Percentiles rank a stretch among this genome's conserved stretches.
These are phyloP conservation scores for Geophilus truncorum DNA, from an alignment of 2,888 invertebrate species.

Conservation along the genomic window DNA sequence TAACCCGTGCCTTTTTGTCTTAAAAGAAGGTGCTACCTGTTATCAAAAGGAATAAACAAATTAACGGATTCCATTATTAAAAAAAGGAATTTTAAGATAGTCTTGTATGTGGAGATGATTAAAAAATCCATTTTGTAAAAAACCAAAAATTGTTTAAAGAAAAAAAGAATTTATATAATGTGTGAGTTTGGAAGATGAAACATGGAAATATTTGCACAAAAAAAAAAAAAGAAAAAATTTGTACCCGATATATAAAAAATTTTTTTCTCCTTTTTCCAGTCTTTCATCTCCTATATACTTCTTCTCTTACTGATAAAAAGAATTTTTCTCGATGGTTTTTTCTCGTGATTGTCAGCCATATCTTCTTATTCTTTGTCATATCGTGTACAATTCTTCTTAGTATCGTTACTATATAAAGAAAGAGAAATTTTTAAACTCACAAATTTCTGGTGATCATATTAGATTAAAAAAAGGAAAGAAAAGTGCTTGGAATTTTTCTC, in stretches of 20 bases:
- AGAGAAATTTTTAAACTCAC: slow-evolving; percentile 16
- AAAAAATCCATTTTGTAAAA: slow-evolving; percentile 15
- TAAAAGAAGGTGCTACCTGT: slow-evolving; percentile 18
- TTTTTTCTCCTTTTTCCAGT: neutral
- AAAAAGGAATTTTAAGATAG: neutral
- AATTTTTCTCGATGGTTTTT: slow-evolving; percentile 25
- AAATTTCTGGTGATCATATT: neutral
- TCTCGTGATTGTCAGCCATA: slow-evolving; percentile 27
- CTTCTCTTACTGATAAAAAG: slow-evolving; percentile 2
- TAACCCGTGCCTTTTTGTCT: slow-evolving; percentile 22
- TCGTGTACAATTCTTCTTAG: slow-evolving; percentile 27
- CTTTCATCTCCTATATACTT: slow-evolving; percentile 23
- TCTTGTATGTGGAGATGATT: slow-evolving; percentile 27
- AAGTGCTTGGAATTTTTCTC: slow-evolving; percentile 8
- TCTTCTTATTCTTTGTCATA: slow-evolving; percentile 27
- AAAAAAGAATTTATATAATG: neutral
- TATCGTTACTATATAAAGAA: slow-evolving; percentile 22
- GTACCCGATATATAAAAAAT: neutral
- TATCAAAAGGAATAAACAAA: neutral
- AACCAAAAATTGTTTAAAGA: neutral
- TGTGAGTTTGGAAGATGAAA: slow-evolving; percentile 16
- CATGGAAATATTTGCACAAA: slow-evolving; percentile 24
- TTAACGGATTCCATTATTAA: neutral
- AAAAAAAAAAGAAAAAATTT: slow-evolving; percentile 16
- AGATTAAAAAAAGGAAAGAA: neutral